phyloP scores from a whole-genome alignment of 2,888 invertebrate genomes.

The Epinotia brunnichana region DNA sequence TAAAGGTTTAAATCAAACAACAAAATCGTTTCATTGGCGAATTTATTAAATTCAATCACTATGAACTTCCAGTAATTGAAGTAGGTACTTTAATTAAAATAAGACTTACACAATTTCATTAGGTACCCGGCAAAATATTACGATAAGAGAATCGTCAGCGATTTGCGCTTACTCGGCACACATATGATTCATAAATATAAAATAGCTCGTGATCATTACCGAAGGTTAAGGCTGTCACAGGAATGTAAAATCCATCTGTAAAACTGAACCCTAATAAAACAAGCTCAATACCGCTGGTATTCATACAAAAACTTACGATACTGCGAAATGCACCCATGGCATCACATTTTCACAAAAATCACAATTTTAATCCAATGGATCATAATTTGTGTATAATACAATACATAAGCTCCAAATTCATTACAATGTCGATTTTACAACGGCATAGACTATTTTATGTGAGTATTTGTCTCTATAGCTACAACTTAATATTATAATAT shows the following conservation, averaged over 20 bases:
- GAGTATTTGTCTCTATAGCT: slow-evolving; percentile 57
- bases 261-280: slow-evolving; percentile 46
- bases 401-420: slow-evolving; percentile 51
- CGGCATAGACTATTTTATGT: slow-evolving; percentile 51
- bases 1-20: slow-evolving; percentile 66
- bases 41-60: slow-evolving; percentile 84
- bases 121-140: slow-evolving; percentile 73
- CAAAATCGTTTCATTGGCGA: slow-evolving; percentile 66
- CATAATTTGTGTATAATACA: slow-evolving; percentile 37
- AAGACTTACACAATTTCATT: slow-evolving; percentile 66
- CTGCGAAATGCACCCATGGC: slow-evolving; percentile 46
- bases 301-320: slow-evolving; percentile 45
- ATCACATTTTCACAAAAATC: slow-evolving; percentile 45
- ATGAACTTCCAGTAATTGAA: slow-evolving; percentile 79
- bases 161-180: slow-evolving; percentile 65
- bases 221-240: slow-evolving; percentile 47
- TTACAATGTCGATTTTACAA: slow-evolving; percentile 45
- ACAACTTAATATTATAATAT: slow-evolving; percentile 48
- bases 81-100: slow-evolving; percentile 70
- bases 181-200: slow-evolving; percentile 51
- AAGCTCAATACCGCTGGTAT: slow-evolving; percentile 25
- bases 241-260: slow-evolving; percentile 62
- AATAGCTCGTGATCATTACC: slow-evolving; percentile 13
- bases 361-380: slow-evolving; percentile 30
- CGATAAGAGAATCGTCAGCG: slow-evolving; percentile 63